Percentiles rank a stretch among this genome's conserved stretches.
These are phyloP conservation scores for Aldabrachelys gigantea DNA, from an alignment of 2,113 vertebrate species.

Conservation along the genomic window DNA sequence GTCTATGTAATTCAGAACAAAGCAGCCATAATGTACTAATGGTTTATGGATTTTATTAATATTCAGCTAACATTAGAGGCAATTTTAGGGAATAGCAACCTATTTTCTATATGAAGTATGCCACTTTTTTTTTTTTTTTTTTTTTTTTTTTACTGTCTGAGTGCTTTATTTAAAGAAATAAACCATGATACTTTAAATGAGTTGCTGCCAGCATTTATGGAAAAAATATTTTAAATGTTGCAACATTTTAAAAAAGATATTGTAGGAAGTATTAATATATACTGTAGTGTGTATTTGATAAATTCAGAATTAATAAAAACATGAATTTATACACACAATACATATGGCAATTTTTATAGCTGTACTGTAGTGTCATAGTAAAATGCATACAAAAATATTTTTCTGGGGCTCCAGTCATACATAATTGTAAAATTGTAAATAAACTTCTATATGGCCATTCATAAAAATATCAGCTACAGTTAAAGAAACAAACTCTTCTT, in stretches of 20 bases:
- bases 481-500: neutral
- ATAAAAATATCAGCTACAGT: neutral
- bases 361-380: neutral
- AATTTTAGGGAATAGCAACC: conserved; percentile 74
- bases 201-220: conserved; percentile 40
- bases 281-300: neutral
- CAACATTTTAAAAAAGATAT: conserved; percentile 33
- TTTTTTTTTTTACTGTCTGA: conserved; percentile 68
- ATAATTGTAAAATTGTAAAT: neutral
- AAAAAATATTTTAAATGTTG: conserved; percentile 24
- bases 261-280: neutral
- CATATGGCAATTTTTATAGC: neutral
- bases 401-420: neutral
- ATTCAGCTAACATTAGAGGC: conserved; percentile 79
- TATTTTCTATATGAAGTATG: conserved; percentile 79
- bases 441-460: neutral
- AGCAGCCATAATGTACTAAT: conserved; percentile 83
- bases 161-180: conserved; percentile 76
- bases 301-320: conserved; percentile 59
- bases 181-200: conserved; percentile 44
- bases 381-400: conserved; percentile 47
- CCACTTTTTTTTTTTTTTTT: conserved; percentile 73
- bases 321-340: neutral
- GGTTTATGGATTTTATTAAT: conserved; percentile 86
- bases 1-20: conserved; percentile 84